Base-by-base conservation (phyloP, 2,888 invertebrate genomes). In the Morpho deidamia region DNA sequence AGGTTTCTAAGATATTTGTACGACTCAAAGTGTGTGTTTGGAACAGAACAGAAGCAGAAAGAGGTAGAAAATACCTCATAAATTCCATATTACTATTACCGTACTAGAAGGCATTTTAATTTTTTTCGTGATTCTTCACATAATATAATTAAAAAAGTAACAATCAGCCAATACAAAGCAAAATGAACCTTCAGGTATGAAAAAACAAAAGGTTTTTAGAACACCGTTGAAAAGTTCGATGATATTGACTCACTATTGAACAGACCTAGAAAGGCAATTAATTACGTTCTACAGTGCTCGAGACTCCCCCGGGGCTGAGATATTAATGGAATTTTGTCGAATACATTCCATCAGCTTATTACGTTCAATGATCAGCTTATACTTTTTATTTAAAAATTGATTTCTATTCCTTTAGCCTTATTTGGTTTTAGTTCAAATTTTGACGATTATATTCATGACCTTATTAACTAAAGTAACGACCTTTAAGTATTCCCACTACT, bases 171-270 rank as follows among this genome's bases (percentile, higher is more conserved):
- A 37, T 14, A n/a, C 35, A 37, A 37, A 45, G 34, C 11, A 34
- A 12, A 44, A 44, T 33, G 10, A 32, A 37, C 37, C 37, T 37
- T 45, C 23, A 12, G 7, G 7, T 23, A 33, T 41, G 40, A 7
- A 32, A 12, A 48, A 48, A 47, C 37, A 39, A 23, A 39, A 42
- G 43, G 37, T 12, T 53, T 48, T 53, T 43, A 46, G 53, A 43
- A 11, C 10, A 47, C 9, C 12, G 35, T 12, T 47, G 33, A 53
- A 53, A 47, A 35, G 47, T 43, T 39, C 35, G 33, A 47, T 53
- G 47, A 43, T 53, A 43, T 53, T 47, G 53, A 53, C 47, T 54
- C 40, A 54, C 46, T 51, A 57, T 51, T 51, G 53, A 57, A 51
- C 44, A 23, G 44, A 53, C 47, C 50, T 48, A 47, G 50, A 40